Evolutionary conservation across 1,140 invertebrate genomes (phyloP), one percentile per base, ranked within the genome.

Genomic region (Teleogryllus occipitalis): DNA sequence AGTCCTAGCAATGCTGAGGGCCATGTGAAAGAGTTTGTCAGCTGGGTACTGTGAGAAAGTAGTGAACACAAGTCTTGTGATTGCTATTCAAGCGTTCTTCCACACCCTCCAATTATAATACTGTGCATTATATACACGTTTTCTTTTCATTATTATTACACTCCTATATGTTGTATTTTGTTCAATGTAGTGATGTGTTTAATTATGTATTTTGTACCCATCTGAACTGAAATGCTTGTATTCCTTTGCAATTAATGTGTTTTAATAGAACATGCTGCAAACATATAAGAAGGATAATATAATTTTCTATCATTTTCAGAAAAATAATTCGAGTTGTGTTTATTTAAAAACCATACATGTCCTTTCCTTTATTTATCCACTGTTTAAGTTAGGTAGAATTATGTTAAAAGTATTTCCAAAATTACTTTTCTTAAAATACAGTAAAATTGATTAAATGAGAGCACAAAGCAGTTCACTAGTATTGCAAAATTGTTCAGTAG

Each of bases 221-320:
- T 65, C 54, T 65, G 54, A 65, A 14, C 18, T 65, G 54, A 65
- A 65, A 10, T 65, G 54, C 54, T 65, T 65, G 54, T 65, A 65
- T 39, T 39, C 27, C 27, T 39, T 39, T 39, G 27, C 27, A 39
- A 39, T 65, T 65, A 65, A 65, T 65, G 54, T 65, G 54, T 65
- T 10, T 39, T 65, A 65, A 65, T 65, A 65, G 54, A 65, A 65
- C 54, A 14, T 65, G 54, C 54, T 65, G 54, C 54, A 65, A 65
- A 65, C 18, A 65, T 65, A 65, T 65, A 65, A 65, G 54, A 65
- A 14, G 54, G 54, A 65, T 65, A 65, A 65, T 65, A 65, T 65
- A 65, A 65, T 65, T 65, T 65, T 65, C 54, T 65, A 65, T 65
- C 54, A 65, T 65, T 65, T 65, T 65, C 54, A 65, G 54, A 65